A percentile compares a stretch with the other conserved stretches of the same genome.
Conservation (phyloP, 2,797 vertebrate species). For the Catamblyrhynchus diadema region DNA sequence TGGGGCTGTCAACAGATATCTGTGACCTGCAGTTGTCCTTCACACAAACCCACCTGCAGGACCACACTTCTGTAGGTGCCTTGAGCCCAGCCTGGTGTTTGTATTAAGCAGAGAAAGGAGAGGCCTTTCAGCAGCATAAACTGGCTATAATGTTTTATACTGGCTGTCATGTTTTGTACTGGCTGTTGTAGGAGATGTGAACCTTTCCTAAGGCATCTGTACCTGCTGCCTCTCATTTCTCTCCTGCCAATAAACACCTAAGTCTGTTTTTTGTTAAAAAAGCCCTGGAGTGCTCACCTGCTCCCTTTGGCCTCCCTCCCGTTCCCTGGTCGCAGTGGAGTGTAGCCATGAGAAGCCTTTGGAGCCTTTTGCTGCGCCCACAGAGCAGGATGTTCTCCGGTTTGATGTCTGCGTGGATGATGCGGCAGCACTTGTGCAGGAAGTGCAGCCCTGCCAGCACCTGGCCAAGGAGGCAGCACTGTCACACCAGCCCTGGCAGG, state of each 20-base stretch:
- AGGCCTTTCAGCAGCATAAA: background rate
- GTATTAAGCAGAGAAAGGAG: background rate
- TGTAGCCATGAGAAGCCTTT: slow-evolving; percentile 32
- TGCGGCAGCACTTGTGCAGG: slow-evolving; percentile 82
- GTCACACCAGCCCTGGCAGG: background rate
- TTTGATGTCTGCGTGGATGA: slow-evolving; percentile 88
- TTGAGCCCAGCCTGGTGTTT: background rate
- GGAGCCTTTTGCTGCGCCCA: slow-evolving; percentile 58
- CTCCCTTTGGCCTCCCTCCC: background rate
- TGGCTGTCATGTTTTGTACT: background rate
- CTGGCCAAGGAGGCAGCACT: slow-evolving; percentile 52
- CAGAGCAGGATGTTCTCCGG: slow-evolving; percentile 85
- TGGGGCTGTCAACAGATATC: background rate
- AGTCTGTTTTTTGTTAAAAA: background rate
- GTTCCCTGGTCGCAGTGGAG: background rate
- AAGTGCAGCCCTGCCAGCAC: slow-evolving; percentile 86
- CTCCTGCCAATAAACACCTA: background rate
- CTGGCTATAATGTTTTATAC: background rate
- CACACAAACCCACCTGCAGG: background rate
- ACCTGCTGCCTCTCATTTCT: background rate
- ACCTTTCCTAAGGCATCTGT: background rate
- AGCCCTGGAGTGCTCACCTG: background rate
- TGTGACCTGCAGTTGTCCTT: background rate
- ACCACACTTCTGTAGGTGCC: background rate
- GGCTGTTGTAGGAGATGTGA: background rate